Conservation (phyloP, 92 coral and sea anemone species). For the Diadumene lineata region DNA sequence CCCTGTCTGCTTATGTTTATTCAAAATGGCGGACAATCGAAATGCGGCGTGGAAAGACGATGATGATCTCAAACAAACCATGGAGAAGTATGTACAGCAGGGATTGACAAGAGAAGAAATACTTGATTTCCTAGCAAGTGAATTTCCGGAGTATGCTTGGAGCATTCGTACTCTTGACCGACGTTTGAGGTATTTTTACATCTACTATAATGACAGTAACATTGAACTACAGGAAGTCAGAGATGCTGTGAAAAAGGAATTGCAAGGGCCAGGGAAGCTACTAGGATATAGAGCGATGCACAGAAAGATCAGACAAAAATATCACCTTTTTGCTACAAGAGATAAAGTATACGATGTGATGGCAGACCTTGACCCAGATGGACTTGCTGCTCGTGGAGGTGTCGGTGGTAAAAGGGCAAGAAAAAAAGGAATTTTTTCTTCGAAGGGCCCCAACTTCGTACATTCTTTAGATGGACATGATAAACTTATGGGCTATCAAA, state of each 20-base stretch:
- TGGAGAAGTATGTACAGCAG: slow-evolving; percentile 19
- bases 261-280: slow-evolving; percentile 44
- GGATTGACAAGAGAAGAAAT: slow-evolving; percentile 22
- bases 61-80: slow-evolving; percentile 6
- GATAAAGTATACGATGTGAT: slow-evolving; percentile 41
- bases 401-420: slow-evolving; percentile 16
- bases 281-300: slow-evolving; percentile 43
- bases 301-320: slow-evolving; percentile 36
- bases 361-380: slow-evolving; percentile 44
- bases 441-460: slow-evolving; percentile 44
- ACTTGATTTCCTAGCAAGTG: slow-evolving; percentile 23
- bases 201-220: slow-evolving; percentile 6
- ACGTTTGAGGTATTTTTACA: slow-evolving; percentile 25
- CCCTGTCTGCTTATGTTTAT: background rate
- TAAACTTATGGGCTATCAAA: slow-evolving; percentile 47
- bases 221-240: slow-evolving; percentile 20
- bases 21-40: slow-evolving; percentile 22
- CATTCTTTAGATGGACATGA: slow-evolving; percentile 47
- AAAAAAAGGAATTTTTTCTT: slow-evolving; percentile 25
- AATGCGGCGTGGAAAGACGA: slow-evolving; percentile 21
- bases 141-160: slow-evolving; percentile 42
- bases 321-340: slow-evolving; percentile 32
- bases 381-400: slow-evolving; percentile 38
- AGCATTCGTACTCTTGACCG: slow-evolving; percentile 24
- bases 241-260: slow-evolving; percentile 30